phyloP scores from a whole-genome alignment of 2,797 vertebrate species.

The Lithobates pipiens region DNA sequence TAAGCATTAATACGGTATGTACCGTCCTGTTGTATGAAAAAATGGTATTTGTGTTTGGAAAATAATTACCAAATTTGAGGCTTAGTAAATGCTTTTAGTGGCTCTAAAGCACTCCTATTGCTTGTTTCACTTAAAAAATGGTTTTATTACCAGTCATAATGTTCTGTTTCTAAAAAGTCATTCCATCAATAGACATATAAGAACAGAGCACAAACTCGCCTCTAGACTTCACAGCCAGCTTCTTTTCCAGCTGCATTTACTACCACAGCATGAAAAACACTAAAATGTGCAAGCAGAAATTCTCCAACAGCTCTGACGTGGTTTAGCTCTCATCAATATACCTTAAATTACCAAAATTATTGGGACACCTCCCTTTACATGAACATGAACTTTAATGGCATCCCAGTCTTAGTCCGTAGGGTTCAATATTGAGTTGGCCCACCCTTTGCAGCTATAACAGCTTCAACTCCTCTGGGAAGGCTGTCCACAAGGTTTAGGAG shows the following conservation, averaged over 20 bases:
- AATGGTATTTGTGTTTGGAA: not conserved
- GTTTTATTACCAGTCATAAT: not conserved
- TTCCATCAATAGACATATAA: not conserved
- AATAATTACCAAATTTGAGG: slow-evolving; percentile 10
- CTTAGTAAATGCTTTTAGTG: slow-evolving; percentile 13
- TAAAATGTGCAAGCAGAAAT: not conserved
- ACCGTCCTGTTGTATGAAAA: not conserved
- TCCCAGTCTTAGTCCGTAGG: too few species aligned
- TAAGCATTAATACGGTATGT: too few species aligned
- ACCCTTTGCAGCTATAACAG: too few species aligned
- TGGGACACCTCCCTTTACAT: too few species aligned
- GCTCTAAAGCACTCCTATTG: not conserved
- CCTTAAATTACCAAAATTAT: too few species aligned
- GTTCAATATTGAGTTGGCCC: too few species aligned
- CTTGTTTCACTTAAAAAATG: slow-evolving; percentile 2
- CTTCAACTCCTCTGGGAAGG: too few species aligned
- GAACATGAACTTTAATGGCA: too few species aligned
- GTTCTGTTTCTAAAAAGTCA: not conserved
- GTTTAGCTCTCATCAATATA: too few species aligned
- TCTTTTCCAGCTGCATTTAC: not conserved
- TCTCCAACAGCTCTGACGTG: too few species aligned
- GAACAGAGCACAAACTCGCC: not conserved
- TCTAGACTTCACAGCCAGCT: not conserved
- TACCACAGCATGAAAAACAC: not conserved
- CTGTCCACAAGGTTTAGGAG: too few species aligned